Conservation (phyloP, 2,797 vertebrate species). For the Hephaestus fuliginosus region DNA sequence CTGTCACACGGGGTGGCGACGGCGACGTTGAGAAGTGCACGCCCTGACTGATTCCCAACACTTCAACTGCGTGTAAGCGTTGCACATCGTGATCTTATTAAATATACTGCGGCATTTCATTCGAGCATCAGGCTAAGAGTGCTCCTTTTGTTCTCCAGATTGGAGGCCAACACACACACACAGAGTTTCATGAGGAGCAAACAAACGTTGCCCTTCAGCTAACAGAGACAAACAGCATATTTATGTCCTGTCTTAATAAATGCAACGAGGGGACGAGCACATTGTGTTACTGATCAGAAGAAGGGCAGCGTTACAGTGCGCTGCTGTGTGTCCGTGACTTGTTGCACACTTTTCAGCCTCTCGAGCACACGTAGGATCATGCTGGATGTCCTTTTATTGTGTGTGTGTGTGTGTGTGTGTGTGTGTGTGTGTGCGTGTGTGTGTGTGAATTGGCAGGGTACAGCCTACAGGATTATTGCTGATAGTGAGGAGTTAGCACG, state of each 20-base stretch:
- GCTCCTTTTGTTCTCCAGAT: neutral
- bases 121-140: neutral
- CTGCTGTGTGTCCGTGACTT: slow-evolving; percentile 40
- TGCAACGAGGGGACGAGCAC: slow-evolving; percentile 30
- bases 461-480: slow-evolving; percentile 35
- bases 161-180: neutral
- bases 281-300: slow-evolving; percentile 31
- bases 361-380: neutral
- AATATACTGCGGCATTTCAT: neutral
- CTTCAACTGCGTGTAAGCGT: neutral
- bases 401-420: neutral
- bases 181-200: neutral
- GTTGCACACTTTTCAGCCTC: slow-evolving; percentile 16
- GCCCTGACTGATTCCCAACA: neutral
- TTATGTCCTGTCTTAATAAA: slow-evolving; percentile 32
- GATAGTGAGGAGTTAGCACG: slow-evolving; percentile 14
- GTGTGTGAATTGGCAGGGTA: slow-evolving; percentile 12
- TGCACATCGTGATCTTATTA: neutral
- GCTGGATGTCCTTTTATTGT: slow-evolving; percentile 16
- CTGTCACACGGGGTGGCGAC: neutral
- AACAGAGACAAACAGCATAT: neutral
- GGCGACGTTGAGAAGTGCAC: neutral
- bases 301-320: slow-evolving; percentile 33
- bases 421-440: slow-evolving; percentile 2
- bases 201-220: slow-evolving; percentile 1